Conservation (phyloP, 2,797 vertebrate genomes). For the Mormyrus proboscirostris region DNA sequence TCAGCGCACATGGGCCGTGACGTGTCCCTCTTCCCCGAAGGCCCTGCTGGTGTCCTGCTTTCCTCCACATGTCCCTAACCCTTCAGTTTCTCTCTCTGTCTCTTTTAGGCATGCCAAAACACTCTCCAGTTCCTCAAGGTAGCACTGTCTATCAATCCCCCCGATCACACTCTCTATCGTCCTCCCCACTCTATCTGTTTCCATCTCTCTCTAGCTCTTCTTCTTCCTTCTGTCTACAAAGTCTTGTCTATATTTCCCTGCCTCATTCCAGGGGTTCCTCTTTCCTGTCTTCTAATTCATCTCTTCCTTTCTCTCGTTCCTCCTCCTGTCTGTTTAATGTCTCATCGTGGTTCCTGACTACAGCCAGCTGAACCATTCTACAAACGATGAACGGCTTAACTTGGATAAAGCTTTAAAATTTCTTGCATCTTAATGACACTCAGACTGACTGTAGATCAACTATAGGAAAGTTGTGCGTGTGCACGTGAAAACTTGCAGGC, state of each 20-base stretch:
- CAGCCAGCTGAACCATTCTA: conserved; percentile 64
- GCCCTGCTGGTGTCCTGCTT: neutral
- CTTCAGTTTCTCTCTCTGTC: conserved; percentile 52
- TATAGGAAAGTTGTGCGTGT: neutral
- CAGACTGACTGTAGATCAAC: neutral
- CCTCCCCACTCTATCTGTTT: conserved; percentile 42
- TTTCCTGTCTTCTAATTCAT: conserved; percentile 21
- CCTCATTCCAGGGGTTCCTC: neutral
- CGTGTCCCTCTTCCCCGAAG: neutral
- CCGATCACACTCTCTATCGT: conserved; percentile 42
- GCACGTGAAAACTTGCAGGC: neutral
- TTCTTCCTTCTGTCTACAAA: neutral
- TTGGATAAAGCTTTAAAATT: conserved; percentile 34
- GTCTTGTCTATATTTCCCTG: neutral
- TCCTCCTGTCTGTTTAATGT: conserved; percentile 42
- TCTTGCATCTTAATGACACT: conserved; percentile 1
- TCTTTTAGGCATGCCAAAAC: conserved; percentile 68
- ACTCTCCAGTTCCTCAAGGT: conserved; percentile 75
- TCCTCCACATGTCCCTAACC: conserved; percentile 39
- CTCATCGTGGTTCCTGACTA: conserved; percentile 50
- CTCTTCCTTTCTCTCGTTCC: neutral
- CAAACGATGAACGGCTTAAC: conserved; percentile 49
- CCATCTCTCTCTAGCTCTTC: conserved; percentile 28
- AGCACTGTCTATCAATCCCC: conserved; percentile 40
- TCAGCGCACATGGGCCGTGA: neutral